These are phyloP conservation scores for Patella pellucida DNA, from an alignment of 2,888 invertebrate species.

Conservation along the genomic window DNA sequence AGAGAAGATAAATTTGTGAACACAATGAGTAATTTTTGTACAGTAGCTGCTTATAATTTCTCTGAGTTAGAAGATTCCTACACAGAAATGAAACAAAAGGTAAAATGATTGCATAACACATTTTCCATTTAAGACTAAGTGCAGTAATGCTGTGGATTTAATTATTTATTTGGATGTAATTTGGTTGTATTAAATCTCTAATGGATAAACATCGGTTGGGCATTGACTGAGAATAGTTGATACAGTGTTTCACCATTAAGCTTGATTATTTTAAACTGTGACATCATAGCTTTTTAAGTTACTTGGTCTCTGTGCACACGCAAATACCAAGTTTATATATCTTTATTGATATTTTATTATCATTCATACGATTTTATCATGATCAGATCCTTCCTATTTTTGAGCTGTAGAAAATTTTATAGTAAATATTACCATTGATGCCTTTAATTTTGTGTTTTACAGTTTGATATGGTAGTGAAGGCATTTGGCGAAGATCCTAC, in stretches of 20 bases:
- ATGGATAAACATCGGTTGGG: neutral
- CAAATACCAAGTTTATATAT: too few species aligned
- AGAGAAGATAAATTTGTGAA: constrained; percentile 87
- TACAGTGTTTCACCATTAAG: too few species aligned
- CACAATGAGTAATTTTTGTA: constrained; percentile 95
- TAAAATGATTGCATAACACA: constrained; percentile 46
- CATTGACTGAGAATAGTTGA: too few species aligned
- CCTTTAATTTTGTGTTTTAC: constrained; percentile 37
- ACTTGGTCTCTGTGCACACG: too few species aligned
- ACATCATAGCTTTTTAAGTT: too few species aligned
- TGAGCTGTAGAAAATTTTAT: too few species aligned
- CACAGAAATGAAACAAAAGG: constrained; percentile 92
- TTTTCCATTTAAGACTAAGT: neutral
- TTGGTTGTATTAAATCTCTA: neutral
- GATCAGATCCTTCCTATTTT: too few species aligned
- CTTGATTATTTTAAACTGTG: neutral
- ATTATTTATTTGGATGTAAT: neutral
- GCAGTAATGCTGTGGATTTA: neutral
- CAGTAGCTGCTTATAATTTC: constrained; percentile 90
- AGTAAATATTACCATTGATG: too few species aligned
- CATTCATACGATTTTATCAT: too few species aligned
- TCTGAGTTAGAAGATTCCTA: constrained; percentile 93
- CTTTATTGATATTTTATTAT: too few species aligned
- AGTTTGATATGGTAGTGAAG: constrained; percentile 89
- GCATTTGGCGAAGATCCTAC: constrained; percentile 90